Evolutionary conservation across 92 coral and sea anemone genomes (phyloP).

Genomic region (Virgularia gustaviana): DNA sequence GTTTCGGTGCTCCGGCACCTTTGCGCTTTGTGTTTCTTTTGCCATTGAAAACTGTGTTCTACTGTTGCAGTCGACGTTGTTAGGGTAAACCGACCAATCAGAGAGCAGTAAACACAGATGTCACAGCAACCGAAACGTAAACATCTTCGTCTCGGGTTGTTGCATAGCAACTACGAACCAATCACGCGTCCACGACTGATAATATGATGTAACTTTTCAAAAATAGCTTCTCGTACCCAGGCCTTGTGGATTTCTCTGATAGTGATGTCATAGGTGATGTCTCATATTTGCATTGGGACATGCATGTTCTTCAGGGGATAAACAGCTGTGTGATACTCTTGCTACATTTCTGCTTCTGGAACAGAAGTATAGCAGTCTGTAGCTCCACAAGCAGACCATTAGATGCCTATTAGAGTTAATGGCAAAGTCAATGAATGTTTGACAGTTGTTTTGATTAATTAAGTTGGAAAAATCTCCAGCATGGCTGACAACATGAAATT

Average conservation of each 20-base stretch:
- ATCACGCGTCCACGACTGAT: neutral
- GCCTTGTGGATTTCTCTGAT: too few species aligned
- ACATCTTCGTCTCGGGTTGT: slow-evolving; percentile 66
- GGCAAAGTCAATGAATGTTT: neutral
- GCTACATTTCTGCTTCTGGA: too few species aligned
- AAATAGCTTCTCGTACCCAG: neutral
- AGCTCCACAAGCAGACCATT: too few species aligned
- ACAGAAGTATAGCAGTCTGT: too few species aligned
- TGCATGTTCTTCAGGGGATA: too few species aligned
- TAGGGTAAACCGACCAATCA: slow-evolving; percentile 96
- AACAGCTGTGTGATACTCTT: too few species aligned
- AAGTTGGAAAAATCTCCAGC: slow-evolving; percentile 4
- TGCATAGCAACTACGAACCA: slow-evolving; percentile 51
- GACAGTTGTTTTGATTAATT: neutral
- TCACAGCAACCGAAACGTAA: slow-evolving; percentile 89
- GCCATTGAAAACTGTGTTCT: slow-evolving; percentile 63
- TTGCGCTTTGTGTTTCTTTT: too few species aligned
- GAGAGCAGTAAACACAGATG: slow-evolving; percentile 63
- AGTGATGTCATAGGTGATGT: too few species aligned
- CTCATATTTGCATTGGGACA: too few species aligned
- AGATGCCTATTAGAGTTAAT: too few species aligned
- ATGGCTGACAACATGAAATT: slow-evolving; percentile 44
- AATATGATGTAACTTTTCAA: slow-evolving; percentile 19
- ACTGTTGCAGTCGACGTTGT: slow-evolving; percentile 94
- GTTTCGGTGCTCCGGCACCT: slow-evolving; percentile 35